Evolutionary conservation across 2,113 vertebrate species (phyloP).

Genomic region (Zeus faber): DNA sequence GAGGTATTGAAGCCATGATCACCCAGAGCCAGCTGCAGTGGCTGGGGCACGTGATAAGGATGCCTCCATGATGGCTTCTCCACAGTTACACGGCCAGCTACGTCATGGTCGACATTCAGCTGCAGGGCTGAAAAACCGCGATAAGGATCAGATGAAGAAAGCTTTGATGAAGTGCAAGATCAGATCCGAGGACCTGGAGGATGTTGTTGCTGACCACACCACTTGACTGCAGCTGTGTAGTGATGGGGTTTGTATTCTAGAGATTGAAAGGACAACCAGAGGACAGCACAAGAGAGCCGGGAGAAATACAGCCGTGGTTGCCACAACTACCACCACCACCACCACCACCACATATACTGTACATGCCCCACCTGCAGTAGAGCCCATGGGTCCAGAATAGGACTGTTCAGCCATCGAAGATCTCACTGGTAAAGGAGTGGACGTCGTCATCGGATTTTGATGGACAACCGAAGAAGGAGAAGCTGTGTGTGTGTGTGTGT

Average conservation of each 20-base stretch:
- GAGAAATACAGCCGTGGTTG: neutral
- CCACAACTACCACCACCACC: neutral
- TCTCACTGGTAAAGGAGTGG: neutral
- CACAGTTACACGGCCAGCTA: neutral
- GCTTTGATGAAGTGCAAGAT: too few species aligned
- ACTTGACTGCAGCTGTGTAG: neutral
- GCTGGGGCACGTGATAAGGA: neutral
- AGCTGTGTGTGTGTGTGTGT: neutral
- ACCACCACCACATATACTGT: too few species aligned
- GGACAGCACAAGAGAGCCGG: neutral
- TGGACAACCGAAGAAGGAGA: neutral
- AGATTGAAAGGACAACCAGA: neutral
- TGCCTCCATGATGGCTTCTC: neutral
- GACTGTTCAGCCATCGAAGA: neutral
- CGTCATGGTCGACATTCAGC: neutral
- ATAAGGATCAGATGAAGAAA: too few species aligned
- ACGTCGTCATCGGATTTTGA: neutral
- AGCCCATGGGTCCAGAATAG: neutral
- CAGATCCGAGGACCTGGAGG: neutral
- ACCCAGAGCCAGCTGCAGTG: constrained; percentile 2
- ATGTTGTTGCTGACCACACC: neutral
- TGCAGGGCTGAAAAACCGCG: too few species aligned
- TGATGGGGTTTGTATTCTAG: neutral
- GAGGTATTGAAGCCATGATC: neutral
- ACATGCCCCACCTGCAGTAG: neutral